phyloP scores from a whole-genome alignment of 2,113 vertebrate genomes.

The Epinephelus fuscoguttatus region DNA sequence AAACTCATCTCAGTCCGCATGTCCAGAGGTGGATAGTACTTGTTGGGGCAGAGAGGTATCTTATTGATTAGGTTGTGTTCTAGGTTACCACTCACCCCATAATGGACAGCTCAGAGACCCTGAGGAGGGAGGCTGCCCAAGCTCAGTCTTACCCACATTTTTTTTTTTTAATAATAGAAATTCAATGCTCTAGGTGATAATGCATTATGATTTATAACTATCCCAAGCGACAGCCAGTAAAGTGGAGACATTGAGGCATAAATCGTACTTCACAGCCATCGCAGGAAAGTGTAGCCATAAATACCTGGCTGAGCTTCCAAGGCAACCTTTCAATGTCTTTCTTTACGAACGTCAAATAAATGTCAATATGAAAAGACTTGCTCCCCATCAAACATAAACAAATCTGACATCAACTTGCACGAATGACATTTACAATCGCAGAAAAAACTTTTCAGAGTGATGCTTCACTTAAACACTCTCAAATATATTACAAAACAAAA shows the following conservation, averaged over 20 bases:
- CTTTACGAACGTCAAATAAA: slow-evolving; percentile 41
- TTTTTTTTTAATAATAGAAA: neutral
- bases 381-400: slow-evolving; percentile 7
- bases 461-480: neutral
- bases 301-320: neutral
- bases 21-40: no score
- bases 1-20: no score
- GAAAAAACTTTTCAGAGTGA: neutral
- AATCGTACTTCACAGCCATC: neutral
- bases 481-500: neutral
- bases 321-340: neutral
- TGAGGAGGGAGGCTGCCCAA: no score
- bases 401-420: slow-evolving; percentile 19
- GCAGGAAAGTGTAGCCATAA: neutral
- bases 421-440: slow-evolving; percentile 26
- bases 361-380: slow-evolving; percentile 25
- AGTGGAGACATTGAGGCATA: neutral
- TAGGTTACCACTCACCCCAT: no score
- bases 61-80: no score
- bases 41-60: no score
- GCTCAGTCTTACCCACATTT: no score
- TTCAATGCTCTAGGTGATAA: neutral
- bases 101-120: no score
- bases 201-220: neutral
- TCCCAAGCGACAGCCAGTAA: neutral